Conservation (phyloP, 1,140 invertebrate species). For the Ectropis grisescens region DNA sequence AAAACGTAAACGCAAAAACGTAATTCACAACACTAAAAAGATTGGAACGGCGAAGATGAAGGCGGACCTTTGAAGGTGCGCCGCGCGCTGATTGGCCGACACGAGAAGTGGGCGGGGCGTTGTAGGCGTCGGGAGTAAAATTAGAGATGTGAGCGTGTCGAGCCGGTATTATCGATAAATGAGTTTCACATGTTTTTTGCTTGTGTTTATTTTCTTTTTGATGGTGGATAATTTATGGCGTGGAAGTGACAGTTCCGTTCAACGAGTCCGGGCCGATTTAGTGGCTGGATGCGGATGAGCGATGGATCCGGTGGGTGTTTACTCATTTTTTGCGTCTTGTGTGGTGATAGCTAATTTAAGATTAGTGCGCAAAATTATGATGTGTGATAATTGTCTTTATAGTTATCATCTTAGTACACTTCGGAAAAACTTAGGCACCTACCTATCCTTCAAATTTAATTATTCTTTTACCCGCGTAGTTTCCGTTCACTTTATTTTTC, state of each 20-base stretch:
- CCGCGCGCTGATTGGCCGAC: conserved; percentile 33
- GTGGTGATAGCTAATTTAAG: no score
- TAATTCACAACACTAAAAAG: conserved; percentile 61
- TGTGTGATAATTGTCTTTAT: no score
- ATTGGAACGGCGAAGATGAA: conserved; percentile 27
- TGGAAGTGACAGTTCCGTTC: conserved; percentile 44
- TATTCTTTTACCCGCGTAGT: no score
- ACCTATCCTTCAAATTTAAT: no score
- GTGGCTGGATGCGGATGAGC: conserved; percentile 13
- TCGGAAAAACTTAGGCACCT: no score
- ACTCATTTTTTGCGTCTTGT: no score
- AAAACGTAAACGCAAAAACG: conserved; percentile 48
- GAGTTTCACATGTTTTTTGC: no score
- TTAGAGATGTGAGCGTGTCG: conserved; percentile 35
- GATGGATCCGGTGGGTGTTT: conserved; percentile 4
- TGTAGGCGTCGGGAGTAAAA: conserved; percentile 19
- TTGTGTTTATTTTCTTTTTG: conserved; percentile 41
- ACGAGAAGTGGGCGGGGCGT: conserved; percentile 32
- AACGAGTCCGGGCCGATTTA: conserved; percentile 25
- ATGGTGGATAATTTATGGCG: conserved; percentile 54
- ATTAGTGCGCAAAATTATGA: no score
- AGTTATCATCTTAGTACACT: no score
- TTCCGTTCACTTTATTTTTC: no score
- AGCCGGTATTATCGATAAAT: conserved; percentile 47
- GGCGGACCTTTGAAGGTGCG: conserved; percentile 19